phyloP scores from a whole-genome alignment of 2,113 vertebrate species.

The Bufo gargarizans region DNA sequence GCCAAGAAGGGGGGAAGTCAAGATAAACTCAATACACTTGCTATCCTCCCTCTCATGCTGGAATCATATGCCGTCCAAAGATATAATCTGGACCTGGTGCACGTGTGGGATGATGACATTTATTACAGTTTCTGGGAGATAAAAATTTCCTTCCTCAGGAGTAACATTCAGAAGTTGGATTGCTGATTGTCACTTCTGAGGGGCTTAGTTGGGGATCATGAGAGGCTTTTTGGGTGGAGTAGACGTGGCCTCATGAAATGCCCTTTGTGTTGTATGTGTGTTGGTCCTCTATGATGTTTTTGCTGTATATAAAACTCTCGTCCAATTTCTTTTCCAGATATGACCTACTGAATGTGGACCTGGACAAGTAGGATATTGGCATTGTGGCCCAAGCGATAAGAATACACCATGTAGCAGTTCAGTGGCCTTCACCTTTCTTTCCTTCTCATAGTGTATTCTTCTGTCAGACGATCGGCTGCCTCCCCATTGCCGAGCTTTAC shows the following conservation, averaged over 20 bases:
- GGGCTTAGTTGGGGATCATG: not conserved
- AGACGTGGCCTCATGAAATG: too few species aligned
- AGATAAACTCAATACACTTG: too few species aligned
- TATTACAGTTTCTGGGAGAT: too few species aligned
- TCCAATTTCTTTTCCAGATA: not conserved
- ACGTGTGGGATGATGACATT: too few species aligned
- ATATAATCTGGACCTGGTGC: too few species aligned
- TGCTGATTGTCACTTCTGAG: too few species aligned
- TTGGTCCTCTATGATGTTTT: not conserved
- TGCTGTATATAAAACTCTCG: not conserved
- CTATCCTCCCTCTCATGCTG: too few species aligned
- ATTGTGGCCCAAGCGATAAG: constrained; percentile 1
- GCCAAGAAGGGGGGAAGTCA: too few species aligned
- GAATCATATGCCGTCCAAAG: too few species aligned
- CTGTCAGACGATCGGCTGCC: constrained; percentile 36
- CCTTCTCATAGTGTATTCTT: constrained; percentile 54
- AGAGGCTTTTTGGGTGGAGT: not conserved
- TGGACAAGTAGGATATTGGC: not conserved
- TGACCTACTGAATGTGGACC: constrained; percentile 22
- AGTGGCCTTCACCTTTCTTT: constrained; percentile 6
- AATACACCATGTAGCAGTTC: not conserved
- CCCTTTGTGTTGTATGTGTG: too few species aligned
- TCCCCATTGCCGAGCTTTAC: constrained; percentile 66
- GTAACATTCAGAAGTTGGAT: too few species aligned
- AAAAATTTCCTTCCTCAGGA: too few species aligned